These are phyloP conservation scores for Cremastobaeus sp. DNA, from an alignment of 2,888 invertebrate genomes.

Conservation along the genomic window DNA sequence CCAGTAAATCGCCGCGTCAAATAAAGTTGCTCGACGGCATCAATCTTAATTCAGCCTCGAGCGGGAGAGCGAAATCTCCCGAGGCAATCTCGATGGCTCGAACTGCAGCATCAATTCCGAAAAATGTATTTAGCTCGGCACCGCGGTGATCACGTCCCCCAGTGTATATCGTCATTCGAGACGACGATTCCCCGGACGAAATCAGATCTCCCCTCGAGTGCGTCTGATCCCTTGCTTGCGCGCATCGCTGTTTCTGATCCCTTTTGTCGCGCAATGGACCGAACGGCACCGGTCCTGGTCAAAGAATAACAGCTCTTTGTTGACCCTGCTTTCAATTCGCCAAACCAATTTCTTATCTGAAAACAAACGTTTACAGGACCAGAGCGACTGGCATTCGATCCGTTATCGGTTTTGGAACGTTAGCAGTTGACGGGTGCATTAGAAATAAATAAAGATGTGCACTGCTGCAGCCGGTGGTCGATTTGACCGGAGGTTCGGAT, in stretches of 20 bases:
- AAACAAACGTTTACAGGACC: constrained; percentile 38
- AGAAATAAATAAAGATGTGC: constrained; percentile 7
- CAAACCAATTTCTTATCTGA: constrained; percentile 39
- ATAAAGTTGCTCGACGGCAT: too few species aligned
- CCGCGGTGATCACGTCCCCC: too few species aligned
- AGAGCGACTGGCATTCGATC: constrained; percentile 17
- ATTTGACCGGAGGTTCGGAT: too few species aligned
- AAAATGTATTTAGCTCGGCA: neutral
- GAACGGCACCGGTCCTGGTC: constrained; percentile 25
- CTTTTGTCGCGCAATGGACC: constrained; percentile 34
- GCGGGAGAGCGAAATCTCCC: too few species aligned
- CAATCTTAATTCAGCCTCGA: too few species aligned
- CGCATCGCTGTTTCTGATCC: constrained; percentile 35
- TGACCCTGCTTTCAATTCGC: constrained; percentile 35
- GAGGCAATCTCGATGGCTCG: too few species aligned
- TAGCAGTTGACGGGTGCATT: constrained; percentile 39
- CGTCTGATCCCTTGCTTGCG: constrained; percentile 13
- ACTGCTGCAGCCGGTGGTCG: constrained; percentile 18
- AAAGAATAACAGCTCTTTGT: constrained; percentile 25
- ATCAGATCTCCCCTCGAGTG: constrained; percentile 9
- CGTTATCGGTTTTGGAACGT: constrained; percentile 20
- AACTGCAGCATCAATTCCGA: too few species aligned
- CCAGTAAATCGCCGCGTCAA: too few species aligned
- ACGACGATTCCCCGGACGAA: neutral
- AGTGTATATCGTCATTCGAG: neutral